Base-by-base conservation (phyloP, 1,140 invertebrate species). In the Saccostrea glomerata region DNA sequence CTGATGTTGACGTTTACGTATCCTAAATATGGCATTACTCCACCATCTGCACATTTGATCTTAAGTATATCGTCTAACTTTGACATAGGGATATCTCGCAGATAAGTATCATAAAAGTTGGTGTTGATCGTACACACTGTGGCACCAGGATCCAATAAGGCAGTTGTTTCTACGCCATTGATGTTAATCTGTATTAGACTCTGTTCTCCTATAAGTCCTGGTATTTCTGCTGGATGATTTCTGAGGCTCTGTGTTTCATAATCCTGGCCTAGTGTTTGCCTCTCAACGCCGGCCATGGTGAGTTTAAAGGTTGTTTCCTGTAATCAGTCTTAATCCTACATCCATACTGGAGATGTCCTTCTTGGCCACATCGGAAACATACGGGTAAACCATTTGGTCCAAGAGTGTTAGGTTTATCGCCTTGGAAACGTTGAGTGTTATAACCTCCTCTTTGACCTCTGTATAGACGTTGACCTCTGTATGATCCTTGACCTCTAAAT, bases 331-430 rank as follows among this genome's bases (percentile, higher is more conserved):
- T 60, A 12, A n/a, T 40, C 63, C 58, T 23, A 20, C 84, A 85
- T 85, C 84, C 84, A 25, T 23, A 9, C 40, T 40, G 6, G 5
- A 85, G 13, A 30, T 85, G 84, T 13, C 84, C 84, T 85, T 85
- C 84, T 30, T 85, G 84, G 5, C 84, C 84, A 85, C 84, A 85
- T 7, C 23, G 20, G 40, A 13, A 85, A 66, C 84, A 85, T n/a
- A 30, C 30, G 6, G 70, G 70, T 7, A 73, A n/a, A 11, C 70
- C 70, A 73, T 73, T 73, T 73, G n/a, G 70, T 25, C 70, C 70
- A 15, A 25, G 12, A 73, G n/a, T 11, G n/a, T n/a, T n/a, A 25
- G 12, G 70, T 25, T n/a, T n/a, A 11, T n/a, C 0, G 1, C 70
- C 70, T 73, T 25, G 30, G 30, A 36, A 11, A 7, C 30, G 70